Evolutionary conservation across 2,888 invertebrate genomes (phyloP).

Genomic region (Cinara cedri): DNA sequence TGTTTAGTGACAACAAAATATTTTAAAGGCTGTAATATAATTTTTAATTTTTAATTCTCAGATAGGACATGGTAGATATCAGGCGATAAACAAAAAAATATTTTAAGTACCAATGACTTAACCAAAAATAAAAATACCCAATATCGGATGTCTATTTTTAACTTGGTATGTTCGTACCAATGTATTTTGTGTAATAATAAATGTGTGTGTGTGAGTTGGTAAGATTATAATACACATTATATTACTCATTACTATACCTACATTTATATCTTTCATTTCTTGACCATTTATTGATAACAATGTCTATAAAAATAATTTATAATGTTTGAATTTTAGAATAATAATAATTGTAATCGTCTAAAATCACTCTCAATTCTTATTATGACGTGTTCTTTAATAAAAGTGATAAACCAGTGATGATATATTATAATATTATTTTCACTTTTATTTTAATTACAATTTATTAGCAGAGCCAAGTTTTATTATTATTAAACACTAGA

Average conservation of each 20-base stretch:
- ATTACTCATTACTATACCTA: not conserved
- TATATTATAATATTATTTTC: not conserved
- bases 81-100: constrained; percentile 7
- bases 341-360: constrained; percentile 12
- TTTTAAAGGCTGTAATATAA: too few species aligned
- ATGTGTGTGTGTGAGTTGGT: constrained; percentile 13
- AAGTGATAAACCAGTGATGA: not conserved
- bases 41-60: constrained; percentile 1
- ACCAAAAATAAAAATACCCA: constrained; percentile 13
- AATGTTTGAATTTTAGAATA: constrained; percentile 16
- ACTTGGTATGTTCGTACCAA: not conserved
- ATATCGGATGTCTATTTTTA: constrained; percentile 13
- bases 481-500: not conserved
- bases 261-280: constrained; percentile 2
- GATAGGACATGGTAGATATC: constrained; percentile 1
- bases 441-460: too few species aligned
- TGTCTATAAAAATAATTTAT: constrained; percentile 13
- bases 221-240: constrained; percentile 1
- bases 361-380: constrained; percentile 13
- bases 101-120: constrained; percentile 6
- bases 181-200: constrained; percentile 6
- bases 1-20: too few species aligned
- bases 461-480: too few species aligned
- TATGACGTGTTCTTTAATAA: constrained; percentile 2
- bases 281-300: not conserved